Base-by-base conservation (phyloP, 2,113 vertebrate genomes). In the Tylochromis polylepis region DNA sequence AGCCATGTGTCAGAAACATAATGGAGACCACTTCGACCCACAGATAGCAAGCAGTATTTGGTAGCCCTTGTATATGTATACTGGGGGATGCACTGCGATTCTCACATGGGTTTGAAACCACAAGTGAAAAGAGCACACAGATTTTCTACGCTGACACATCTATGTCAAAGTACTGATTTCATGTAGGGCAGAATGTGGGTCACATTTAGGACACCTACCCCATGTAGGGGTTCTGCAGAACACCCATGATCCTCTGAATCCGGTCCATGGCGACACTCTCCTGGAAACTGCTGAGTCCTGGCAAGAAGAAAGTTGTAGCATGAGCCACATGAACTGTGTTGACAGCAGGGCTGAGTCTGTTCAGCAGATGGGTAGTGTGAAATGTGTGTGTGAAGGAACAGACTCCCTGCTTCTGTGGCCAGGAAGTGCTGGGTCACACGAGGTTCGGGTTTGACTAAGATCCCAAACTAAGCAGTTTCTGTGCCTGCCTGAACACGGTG, bases 201-300 rank as follows among this genome's bases (percentile, higher is more conserved):
- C 80, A 84, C 1, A 6, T 18, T 58, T 36, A 87, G 34, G 82
- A 85, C 88, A 93, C 95, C 93, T 88, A 97, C 96, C 97, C 96
- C 93, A 95, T 95, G 85, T 89, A 94, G 12, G 96, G 97, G 89
- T 97, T 97, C 91, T 95, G 96, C 83, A 97, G 92, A 34, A 97
- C 96, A 46, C 97, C 97, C 96, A 97, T 96, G 92, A 97, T 97
- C 94, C 97, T 97, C 90, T 97, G 96, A 81, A 97, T 97, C 83
- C 97, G 87, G 93, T 97, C 97, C 95, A 97, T 96, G 72, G 96
- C 97, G 81, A 97, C 96, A 22, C 96, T 97, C 94, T 97, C 96
- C 90, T 97, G 97, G 92, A 97, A 97, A 94, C 94, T 96, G 95
- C 95, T 97, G 91, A 97, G 96, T 89, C 96, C 97, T 97, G 89